Evolutionary conservation across 2,797 vertebrate species (phyloP), one percentile per base, ranked within the genome.

Genomic region (Prunella strophiata): DNA sequence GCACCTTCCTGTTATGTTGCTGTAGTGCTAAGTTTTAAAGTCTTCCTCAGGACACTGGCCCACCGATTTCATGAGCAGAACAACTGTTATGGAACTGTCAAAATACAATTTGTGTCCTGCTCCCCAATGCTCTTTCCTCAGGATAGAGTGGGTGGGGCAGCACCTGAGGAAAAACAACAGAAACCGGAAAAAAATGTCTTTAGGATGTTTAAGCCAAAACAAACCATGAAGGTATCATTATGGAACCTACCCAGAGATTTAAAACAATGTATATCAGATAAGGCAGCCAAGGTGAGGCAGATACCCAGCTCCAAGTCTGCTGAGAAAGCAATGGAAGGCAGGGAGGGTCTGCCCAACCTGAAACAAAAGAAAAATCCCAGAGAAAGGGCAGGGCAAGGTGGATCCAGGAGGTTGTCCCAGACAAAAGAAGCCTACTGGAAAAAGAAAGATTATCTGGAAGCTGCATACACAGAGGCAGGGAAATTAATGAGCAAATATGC

Each of bases 381-480:
- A 63, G 65, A 83, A 87, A 75, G 67, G 88, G 93, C 67, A 93
- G 80, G 91, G 73, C 76, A 59, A 86, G 51, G 62, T 76, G 43
- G 73, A 88, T 70, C 61, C 38, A 58, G n/a, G 38, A 88, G 34
- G 27, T 6, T 61, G 27, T 74, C 66, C 42, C 42, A 58, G 61
- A 52, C 62, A 59, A 62, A 83, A 91, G 62, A 25, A 75, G 43
- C 36, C 62, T 70, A 30, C 36, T 38, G 71, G 73, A 74, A 80
- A 85, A 88, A 67, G 25, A 17, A 71, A 65, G 66, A 80, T 85
- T 67, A 71, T 12, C 26, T 80, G 61, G 72, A 80, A 88, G 45
- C 50, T 62, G 66, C 72, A 72, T 21, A 26, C 52, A 36, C 8
- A 72, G 54, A 75, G 61, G 13, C 15, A 70, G 26, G 23, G 50